Conservation (phyloP, 2,888 invertebrate genomes). For the Epinotia bilunana region DNA sequence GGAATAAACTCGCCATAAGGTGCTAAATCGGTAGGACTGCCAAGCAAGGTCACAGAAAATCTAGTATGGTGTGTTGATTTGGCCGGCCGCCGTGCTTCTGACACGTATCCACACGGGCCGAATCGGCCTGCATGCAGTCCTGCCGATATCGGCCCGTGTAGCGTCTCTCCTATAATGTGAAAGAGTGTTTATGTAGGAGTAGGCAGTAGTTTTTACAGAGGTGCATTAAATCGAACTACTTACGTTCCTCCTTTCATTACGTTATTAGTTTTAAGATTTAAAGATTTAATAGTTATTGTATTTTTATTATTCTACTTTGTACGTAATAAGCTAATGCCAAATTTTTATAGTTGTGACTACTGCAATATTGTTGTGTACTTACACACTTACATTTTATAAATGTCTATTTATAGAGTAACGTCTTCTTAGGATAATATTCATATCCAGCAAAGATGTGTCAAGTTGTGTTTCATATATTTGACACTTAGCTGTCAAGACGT, state of each 20-base stretch:
- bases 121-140: no score
- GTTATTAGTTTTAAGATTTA: constrained; percentile 4
- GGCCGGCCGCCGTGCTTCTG: no score
- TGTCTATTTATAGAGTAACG: constrained; percentile 16
- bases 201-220: background rate
- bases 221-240: background rate
- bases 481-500: no score
- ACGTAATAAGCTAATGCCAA: constrained; percentile 24
- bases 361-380: constrained; percentile 36
- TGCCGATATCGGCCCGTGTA: no score
- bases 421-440: background rate
- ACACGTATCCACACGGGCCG: no score
- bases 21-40: no score
- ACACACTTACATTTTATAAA: constrained; percentile 36
- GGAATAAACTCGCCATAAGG: no score
- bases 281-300: background rate
- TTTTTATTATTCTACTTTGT: background rate
- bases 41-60: no score
- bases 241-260: background rate
- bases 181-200: no score
- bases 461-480: no score
- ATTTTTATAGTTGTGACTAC: constrained; percentile 39
- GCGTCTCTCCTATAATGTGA: no score
- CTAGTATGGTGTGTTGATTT: no score
- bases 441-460: background rate